These are phyloP conservation scores for Thunnus thynnus DNA, from an alignment of 2,113 vertebrate species.

Conservation along the genomic window DNA sequence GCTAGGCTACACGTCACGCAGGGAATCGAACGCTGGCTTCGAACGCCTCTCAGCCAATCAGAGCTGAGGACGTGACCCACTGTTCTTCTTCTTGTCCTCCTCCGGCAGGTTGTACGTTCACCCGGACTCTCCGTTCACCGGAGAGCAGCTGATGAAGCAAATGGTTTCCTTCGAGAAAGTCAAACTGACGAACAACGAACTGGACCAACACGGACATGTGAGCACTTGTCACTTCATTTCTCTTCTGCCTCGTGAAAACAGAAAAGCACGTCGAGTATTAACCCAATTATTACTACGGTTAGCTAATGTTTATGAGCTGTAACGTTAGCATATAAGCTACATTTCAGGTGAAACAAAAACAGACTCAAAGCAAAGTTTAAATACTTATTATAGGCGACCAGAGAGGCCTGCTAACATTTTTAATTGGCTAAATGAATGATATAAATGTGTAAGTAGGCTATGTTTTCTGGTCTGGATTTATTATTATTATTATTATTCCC, in stretches of 20 bases:
- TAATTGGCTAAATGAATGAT: too few relatives aligned
- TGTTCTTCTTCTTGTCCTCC: not conserved
- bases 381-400: too few relatives aligned
- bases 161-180: conserved; percentile 99
- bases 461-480: too few relatives aligned
- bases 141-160: conserved; percentile 97
- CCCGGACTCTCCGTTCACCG: conserved; percentile 96
- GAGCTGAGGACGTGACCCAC: not conserved
- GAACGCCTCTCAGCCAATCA: conserved; percentile 56
- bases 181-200: conserved; percentile 98
- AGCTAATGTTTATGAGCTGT: too few relatives aligned
- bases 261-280: not conserved
- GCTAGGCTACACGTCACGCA: too few relatives aligned
- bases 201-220: conserved; percentile 98
- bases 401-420: not conserved
- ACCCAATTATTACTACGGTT: not conserved
- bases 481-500: too few relatives aligned
- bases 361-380: too few relatives aligned
- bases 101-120: conserved; percentile 93
- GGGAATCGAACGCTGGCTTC: not conserved
- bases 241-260: too few relatives aligned
- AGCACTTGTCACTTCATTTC: conserved; percentile 65
- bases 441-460: too few relatives aligned
- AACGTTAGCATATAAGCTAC: too few relatives aligned
- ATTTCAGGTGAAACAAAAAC: too few relatives aligned